phyloP scores from a whole-genome alignment of 2,797 vertebrate genomes.

The Dicrostonyx torquatus region DNA sequence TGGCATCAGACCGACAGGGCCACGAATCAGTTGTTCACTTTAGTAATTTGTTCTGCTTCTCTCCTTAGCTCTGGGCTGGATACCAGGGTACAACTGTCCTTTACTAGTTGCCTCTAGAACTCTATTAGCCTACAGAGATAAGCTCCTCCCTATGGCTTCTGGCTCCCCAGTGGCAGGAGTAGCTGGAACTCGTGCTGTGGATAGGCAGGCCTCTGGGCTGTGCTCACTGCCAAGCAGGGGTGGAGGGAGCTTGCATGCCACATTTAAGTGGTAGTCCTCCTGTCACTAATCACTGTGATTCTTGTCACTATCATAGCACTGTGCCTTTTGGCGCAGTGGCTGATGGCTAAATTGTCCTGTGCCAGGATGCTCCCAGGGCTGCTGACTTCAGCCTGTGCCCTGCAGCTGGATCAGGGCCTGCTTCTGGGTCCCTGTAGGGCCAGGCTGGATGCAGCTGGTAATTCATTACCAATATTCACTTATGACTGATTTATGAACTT shows the following conservation, averaged over 20 bases:
- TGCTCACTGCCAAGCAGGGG: no score
- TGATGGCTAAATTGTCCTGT: background rate
- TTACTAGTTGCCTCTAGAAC: background rate
- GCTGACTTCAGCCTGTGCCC: no score
- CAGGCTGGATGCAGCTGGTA: background rate
- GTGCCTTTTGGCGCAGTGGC: background rate
- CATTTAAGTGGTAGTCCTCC: no score
- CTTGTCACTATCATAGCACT: background rate
- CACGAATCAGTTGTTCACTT: background rate
- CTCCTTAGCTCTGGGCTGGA: background rate
- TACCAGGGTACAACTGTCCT: background rate
- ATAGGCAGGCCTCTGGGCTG: background rate
- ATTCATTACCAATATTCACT: background rate
- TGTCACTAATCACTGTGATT: background rate
- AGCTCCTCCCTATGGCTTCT: fast-evolving
- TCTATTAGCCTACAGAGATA: background rate
- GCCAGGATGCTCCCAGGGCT: background rate
- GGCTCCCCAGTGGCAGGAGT: background rate
- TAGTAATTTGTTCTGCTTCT: background rate
- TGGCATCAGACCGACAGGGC: no score
- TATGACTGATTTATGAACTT: background rate
- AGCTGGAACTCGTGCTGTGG: background rate
- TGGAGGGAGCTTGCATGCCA: background rate
- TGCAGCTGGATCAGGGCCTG: background rate
- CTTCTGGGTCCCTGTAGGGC: no score